Base-by-base conservation (phyloP, 2,888 invertebrate genomes). In the Cephalotes varians region DNA sequence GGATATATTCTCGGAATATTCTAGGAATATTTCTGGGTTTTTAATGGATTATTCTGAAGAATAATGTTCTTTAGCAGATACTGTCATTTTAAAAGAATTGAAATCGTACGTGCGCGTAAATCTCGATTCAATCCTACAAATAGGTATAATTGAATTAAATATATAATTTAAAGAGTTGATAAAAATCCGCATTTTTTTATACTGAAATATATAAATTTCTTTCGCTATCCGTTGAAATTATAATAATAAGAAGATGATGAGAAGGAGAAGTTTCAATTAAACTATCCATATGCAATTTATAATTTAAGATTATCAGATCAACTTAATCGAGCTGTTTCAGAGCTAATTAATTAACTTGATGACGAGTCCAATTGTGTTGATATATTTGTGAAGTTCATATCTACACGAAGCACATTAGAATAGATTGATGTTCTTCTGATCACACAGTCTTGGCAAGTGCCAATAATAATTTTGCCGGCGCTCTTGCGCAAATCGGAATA, bases 401-500 rank as follows among this genome's bases (percentile, higher is more conserved):
- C 65, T 83, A 83, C 74, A 71, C 49, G 34, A 73, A 77, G 71
- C 74, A 79, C 71, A 76, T 82, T 28, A 60, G 7, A 54, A 5
- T 18, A 21, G n/a, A 62, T 73, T 31, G 83, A 80, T 65, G 74
- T 71, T 74, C 60, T 56, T 82, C 54, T 82, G 81, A 51, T 82
- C 65, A 81, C 81, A 69, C 56, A 85, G 83, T 82, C 79, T 71
- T 67, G 51, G 21, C 25, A 79, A 85, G 85, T 82, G 83, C 81
- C 88, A 82, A 90, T 90, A 90, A 88, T 90, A 89, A 89, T 90
- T 89, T 90, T 79, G 69, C 83, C 79, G 81, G 85, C 77, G 69
- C 76, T 77, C 71, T 87, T 84, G 89, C 82, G 88, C 86, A 88
- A 88, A 82, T 62, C 80, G 65, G 81, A 83, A 84, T 87, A 89